Evolutionary conservation across 2,888 invertebrate genomes (phyloP).

Genomic region (Thysanoteuthis rhombus): DNA sequence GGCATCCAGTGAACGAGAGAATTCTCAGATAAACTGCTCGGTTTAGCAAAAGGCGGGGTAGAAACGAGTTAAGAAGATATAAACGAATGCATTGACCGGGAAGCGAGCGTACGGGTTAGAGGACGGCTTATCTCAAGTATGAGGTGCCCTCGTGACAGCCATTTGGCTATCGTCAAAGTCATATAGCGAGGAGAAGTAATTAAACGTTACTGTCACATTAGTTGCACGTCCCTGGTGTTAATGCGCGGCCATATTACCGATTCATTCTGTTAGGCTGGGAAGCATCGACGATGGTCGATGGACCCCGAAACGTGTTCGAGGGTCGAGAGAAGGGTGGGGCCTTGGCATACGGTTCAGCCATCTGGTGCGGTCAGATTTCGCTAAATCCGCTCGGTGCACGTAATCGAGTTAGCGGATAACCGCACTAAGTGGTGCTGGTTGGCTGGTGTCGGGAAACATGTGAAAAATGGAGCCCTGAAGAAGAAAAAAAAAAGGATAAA

Average conservation of each 20-base stretch:
- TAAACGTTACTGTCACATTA: neutral
- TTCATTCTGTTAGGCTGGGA: neutral
- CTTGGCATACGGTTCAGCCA: neutral
- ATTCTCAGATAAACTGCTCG: neutral
- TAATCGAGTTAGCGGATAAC: neutral
- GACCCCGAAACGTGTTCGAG: neutral
- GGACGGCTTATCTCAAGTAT: neutral
- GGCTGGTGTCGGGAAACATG: neutral
- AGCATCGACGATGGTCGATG: neutral
- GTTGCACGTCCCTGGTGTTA: neutral
- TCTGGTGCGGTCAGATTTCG: neutral
- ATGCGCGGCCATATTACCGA: neutral
- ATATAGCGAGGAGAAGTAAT: neutral
- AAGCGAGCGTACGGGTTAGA: neutral
- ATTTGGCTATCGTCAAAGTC: conserved; percentile 12
- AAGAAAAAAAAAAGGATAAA: neutral
- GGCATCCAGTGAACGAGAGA: neutral
- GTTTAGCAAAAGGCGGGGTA: neutral
- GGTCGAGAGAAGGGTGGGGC: neutral
- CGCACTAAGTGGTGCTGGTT: neutral
- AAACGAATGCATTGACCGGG: neutral
- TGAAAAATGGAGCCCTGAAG: neutral
- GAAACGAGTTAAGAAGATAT: neutral
- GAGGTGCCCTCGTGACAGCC: neutral
- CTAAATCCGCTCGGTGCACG: neutral